A percentile compares a stretch with the other conserved stretches of the same genome.
Evolutionary conservation across 1,140 invertebrate species (phyloP).

Genomic region (Mamestra configurata): DNA sequence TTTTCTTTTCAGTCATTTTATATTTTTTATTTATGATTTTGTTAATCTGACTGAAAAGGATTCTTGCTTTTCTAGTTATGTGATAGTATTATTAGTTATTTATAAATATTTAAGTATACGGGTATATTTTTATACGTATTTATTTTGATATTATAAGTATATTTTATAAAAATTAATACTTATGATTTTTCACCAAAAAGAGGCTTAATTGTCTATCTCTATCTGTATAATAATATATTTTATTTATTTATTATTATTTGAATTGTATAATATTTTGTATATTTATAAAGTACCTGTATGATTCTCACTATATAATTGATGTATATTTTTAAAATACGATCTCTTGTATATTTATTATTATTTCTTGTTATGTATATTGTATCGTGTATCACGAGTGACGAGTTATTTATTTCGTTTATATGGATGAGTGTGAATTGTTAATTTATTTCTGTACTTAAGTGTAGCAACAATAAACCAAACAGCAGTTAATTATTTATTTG

Average conservation of each 20-base stretch:
- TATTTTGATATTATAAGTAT: conserved; percentile 14
- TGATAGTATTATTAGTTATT: conserved; percentile 52
- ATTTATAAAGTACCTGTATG: conserved; percentile 31
- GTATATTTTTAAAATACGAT: conserved; percentile 43
- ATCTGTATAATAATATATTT: conserved; percentile 9
- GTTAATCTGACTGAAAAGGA: conserved; percentile 79
- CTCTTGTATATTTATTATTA: conserved; percentile 40
- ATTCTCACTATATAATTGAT: conserved; percentile 39
- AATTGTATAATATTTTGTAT: neutral
- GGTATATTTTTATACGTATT: conserved; percentile 41
- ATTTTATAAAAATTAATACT: neutral
- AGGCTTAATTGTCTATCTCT: conserved; percentile 2
- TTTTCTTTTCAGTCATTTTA: conserved; percentile 74
- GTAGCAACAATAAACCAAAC: conserved; percentile 53
- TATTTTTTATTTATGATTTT: conserved; percentile 49
- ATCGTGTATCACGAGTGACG: conserved; percentile 49
- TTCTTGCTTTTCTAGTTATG: conserved; percentile 47
- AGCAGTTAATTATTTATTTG: conserved; percentile 24
- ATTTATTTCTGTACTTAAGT: conserved; percentile 44
- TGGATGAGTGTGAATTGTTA: conserved; percentile 44
- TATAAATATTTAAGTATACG: conserved; percentile 44
- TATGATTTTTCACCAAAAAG: conserved; percentile 32
- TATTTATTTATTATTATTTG: neutral
- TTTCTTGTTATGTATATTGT: conserved; percentile 30
- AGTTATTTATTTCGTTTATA: conserved; percentile 46